Conservation (phyloP, 2,888 invertebrate genomes). For the Iphiclides podalirius region DNA sequence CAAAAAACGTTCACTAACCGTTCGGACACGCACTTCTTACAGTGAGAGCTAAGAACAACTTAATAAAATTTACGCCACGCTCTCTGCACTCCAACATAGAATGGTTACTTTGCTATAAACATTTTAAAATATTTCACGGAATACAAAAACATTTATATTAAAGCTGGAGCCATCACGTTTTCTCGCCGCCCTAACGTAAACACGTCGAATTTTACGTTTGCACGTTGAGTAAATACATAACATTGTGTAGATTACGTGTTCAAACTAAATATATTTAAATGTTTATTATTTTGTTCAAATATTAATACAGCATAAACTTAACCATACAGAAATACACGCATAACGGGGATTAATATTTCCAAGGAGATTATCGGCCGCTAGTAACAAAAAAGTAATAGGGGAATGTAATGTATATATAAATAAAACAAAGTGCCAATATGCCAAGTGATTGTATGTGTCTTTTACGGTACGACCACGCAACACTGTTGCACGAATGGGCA, state of each 20-base stretch:
- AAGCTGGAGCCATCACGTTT: neutral
- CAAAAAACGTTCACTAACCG: no score
- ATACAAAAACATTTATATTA: neutral
- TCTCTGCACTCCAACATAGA: no score
- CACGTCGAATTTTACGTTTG: neutral
- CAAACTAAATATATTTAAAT: neutral
- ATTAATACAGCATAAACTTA: neutral
- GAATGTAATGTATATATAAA: no score
- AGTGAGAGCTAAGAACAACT: no score
- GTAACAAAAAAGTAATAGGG: no score
- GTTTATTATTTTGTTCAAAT: neutral
- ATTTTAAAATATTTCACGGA: neutral
- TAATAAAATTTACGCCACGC: no score
- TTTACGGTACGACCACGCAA: no score
- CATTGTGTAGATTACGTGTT: neutral
- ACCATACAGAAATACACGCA: neutral
- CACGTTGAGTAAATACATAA: constrained; percentile 5
- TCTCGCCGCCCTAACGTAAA: neutral
- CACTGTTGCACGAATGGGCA: no score
- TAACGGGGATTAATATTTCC: neutral
- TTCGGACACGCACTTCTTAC: no score
- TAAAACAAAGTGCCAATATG: no score
- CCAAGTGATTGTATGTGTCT: no score
- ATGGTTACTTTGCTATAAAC: no score
- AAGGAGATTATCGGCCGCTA: neutral